Conservation (phyloP, 2,113 vertebrate genomes). For the pig (Sus scrofa) region DNA sequence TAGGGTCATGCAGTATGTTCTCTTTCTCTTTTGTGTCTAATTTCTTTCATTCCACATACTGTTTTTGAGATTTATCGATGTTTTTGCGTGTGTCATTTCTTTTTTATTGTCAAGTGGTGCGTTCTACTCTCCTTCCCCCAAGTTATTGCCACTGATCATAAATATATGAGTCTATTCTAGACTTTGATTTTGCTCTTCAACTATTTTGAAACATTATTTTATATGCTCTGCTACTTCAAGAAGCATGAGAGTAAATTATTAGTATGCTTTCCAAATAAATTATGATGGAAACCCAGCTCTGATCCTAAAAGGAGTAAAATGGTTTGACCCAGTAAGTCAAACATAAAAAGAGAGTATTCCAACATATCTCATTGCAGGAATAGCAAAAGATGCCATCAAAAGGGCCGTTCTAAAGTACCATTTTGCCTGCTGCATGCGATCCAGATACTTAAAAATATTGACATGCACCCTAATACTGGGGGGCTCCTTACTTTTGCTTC, state of each 20-base stretch:
- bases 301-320: neutral
- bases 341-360: neutral
- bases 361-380: neutral
- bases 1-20: too few relatives aligned
- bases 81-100: neutral
- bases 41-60: neutral
- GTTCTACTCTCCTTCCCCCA: neutral
- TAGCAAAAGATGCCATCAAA: neutral
- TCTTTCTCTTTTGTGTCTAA: too few relatives aligned
- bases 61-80: neutral
- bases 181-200: neutral
- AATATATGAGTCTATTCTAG: neutral
- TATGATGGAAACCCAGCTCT: neutral
- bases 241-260: neutral
- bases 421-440: neutral
- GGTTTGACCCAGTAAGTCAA: neutral
- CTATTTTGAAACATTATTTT: neutral
- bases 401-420: neutral
- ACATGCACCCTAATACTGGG: too few relatives aligned
- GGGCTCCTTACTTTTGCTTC: neutral
- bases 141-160: neutral
- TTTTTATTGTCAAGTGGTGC: neutral
- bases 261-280: neutral
- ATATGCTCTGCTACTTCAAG: neutral
- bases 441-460: slow-evolving; percentile 3